These are phyloP conservation scores for Gryon sp. DNA, from an alignment of 1,140 invertebrate genomes.

Conservation along the genomic window DNA sequence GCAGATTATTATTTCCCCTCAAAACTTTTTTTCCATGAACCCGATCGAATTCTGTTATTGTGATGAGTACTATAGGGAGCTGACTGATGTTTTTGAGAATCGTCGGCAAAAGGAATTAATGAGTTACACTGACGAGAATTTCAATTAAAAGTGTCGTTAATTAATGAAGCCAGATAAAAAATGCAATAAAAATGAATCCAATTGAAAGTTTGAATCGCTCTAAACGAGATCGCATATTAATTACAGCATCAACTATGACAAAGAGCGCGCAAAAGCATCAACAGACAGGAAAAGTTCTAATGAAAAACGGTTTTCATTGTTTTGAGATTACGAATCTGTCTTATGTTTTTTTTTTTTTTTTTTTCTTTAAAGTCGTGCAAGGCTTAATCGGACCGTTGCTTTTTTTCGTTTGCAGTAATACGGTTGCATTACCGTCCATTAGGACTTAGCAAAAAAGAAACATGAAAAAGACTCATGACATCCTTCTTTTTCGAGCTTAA, in stretches of 20 bases:
- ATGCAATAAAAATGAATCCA: constrained; percentile 11
- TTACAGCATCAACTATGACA: neutral
- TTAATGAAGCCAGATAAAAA: neutral
- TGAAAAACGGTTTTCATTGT: constrained; percentile 9
- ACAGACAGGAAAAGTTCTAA: neutral
- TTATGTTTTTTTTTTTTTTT: no score
- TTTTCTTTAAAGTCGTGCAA: constrained; percentile 30
- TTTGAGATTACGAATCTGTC: constrained; percentile 16
- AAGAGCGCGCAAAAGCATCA: neutral
- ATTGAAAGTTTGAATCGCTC: constrained; percentile 28
- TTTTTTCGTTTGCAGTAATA: constrained; percentile 35
- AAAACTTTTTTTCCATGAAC: neutral
- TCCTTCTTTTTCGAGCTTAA: constrained; percentile 17
- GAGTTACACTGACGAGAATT: neutral
- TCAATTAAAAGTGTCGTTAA: constrained; percentile 22
- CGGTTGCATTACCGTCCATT: constrained; percentile 47
- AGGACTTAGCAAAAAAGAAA: constrained; percentile 17
- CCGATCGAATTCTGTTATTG: neutral
- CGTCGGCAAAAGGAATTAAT: constrained; percentile 3
- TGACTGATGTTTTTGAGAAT: neutral
- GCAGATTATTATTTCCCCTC: neutral
- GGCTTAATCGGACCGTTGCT: constrained; percentile 34
- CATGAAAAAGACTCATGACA: constrained; percentile 23
- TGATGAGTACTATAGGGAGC: no score
- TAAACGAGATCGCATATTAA: constrained; percentile 18